Evolutionary conservation across 2,113 vertebrate genomes (phyloP), one percentile per base, ranked within the genome.

Genomic region (Pachypanchax playfairii): DNA sequence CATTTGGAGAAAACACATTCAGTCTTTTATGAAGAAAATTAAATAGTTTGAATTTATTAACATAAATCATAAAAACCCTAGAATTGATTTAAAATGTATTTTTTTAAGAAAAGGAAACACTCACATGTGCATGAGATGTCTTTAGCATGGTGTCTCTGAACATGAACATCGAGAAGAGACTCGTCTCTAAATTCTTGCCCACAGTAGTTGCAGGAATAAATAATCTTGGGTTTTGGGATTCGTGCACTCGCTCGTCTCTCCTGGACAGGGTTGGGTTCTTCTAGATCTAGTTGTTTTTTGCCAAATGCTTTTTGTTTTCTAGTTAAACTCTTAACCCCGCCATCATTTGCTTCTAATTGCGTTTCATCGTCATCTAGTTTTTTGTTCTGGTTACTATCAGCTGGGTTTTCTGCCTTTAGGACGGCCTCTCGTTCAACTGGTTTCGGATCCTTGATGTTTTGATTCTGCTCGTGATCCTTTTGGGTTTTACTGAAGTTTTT

Each of bases 141-240:
- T 80, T 91, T 88, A 38, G 71, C 64, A 47, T 93, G 93, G 72
- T 85, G 79, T 55, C 82, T 88, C 71, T 89, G 84, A 60, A 85
- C 15, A 9, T 93, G 92, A 21, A 69, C 70, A 67, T 92, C 91
- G 47, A 93, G 74, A 53, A 80, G 91, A 28, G 78, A 71, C 71
- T 62, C 86, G 61, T 91, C 85, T 28, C 83, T 70, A 61, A 93
- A 92, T 72, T 78, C 70, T 12, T 90, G 86, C 39, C 88, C 92
- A 88, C 93, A 93, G 33, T 87, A 88, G 56, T 70, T 44, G 57
- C 91, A 93, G 15, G 87, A 75, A 75, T 91, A 75, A 46, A 75
- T 70, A 17, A 79, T 54, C 59, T 91, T 91, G 4, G 87, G 84
- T 73, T 91, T 92, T n/a, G 85, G 84, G 20, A 62, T 85, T 53